A percentile compares a stretch with the other conserved stretches of the same genome.
phyloP scores from a whole-genome alignment of 2,888 invertebrate species.

The Parelbella ahira region DNA sequence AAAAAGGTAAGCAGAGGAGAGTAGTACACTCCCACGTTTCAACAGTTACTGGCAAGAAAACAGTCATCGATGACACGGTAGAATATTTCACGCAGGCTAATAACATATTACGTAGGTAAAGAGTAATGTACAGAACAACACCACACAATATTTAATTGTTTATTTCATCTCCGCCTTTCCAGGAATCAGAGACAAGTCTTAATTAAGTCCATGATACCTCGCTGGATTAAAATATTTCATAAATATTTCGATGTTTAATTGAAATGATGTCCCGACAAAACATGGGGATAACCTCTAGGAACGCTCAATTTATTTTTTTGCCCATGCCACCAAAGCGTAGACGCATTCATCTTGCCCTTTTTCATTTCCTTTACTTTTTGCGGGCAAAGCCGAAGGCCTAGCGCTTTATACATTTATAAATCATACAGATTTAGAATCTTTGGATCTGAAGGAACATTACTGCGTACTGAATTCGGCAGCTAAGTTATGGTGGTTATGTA shows the following conservation, averaged over 20 bases:
- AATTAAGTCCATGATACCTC: too few relatives aligned
- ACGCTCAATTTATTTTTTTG: conserved; percentile 20
- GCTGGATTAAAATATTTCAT: too few relatives aligned
- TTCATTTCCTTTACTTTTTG: conserved; percentile 33
- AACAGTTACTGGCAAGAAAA: too few relatives aligned
- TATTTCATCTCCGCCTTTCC: too few relatives aligned
- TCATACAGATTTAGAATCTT: conserved; percentile 36
- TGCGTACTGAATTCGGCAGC: neutral
- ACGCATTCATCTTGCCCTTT: conserved; percentile 31
- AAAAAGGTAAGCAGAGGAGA: too few relatives aligned
- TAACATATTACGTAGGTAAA: too few relatives aligned
- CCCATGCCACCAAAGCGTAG: conserved; percentile 22
- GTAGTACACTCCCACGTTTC: too few relatives aligned
- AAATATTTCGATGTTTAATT: conserved; percentile 14
- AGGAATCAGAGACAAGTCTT: too few relatives aligned
- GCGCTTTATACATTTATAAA: conserved; percentile 24
- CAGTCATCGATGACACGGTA: too few relatives aligned
- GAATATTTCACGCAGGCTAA: too few relatives aligned
- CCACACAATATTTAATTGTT: too few relatives aligned
- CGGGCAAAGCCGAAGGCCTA: conserved; percentile 27
- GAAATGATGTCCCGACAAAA: conserved; percentile 19
- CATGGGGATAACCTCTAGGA: conserved; percentile 3
- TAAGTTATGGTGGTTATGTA: neutral
- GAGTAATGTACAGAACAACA: too few relatives aligned
- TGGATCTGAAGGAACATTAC: conserved; percentile 11